Percentiles rank a stretch among this genome's conserved stretches.
These are phyloP conservation scores for Gracilinanus agilis DNA, from an alignment of 2,113 vertebrate species.

Conservation along the genomic window DNA sequence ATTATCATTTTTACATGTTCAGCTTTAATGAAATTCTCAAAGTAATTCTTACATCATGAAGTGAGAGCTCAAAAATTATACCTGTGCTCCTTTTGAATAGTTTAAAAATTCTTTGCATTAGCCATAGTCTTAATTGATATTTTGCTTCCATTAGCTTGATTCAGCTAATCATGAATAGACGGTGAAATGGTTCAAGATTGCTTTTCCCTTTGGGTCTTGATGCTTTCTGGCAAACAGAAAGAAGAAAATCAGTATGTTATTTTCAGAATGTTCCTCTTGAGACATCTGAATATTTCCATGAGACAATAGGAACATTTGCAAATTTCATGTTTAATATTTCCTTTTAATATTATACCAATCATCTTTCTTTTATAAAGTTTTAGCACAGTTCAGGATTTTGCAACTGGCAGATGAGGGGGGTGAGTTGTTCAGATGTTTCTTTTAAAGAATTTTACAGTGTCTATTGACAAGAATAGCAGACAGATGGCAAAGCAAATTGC, in stretches of 20 bases:
- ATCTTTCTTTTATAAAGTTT: conserved; percentile 21
- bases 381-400: conserved; percentile 34
- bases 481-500: conserved; percentile 63
- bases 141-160: not conserved
- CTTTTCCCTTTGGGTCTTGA: conserved; percentile 10
- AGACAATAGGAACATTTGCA: not conserved
- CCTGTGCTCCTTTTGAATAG: not conserved
- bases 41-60: not conserved
- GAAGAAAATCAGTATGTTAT: not conserved
- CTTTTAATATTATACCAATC: conserved; percentile 9
- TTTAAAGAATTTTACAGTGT: conserved; percentile 41
- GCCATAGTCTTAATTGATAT: not conserved
- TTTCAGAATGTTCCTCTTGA: not conserved
- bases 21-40: not conserved
- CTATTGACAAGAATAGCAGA: conserved; percentile 53
- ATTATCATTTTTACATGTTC: not conserved
- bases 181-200: not conserved
- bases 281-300: conserved; percentile 28
- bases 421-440: conserved; percentile 20
- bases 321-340: not conserved
- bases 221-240: not conserved
- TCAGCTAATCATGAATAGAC: not conserved
- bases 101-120: not conserved
- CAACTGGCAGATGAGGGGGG: conserved; percentile 20
- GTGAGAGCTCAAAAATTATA: not conserved